These are phyloP conservation scores for Pectinophora gossypiella DNA, from an alignment of 1,140 invertebrate genomes.

Conservation along the genomic window DNA sequence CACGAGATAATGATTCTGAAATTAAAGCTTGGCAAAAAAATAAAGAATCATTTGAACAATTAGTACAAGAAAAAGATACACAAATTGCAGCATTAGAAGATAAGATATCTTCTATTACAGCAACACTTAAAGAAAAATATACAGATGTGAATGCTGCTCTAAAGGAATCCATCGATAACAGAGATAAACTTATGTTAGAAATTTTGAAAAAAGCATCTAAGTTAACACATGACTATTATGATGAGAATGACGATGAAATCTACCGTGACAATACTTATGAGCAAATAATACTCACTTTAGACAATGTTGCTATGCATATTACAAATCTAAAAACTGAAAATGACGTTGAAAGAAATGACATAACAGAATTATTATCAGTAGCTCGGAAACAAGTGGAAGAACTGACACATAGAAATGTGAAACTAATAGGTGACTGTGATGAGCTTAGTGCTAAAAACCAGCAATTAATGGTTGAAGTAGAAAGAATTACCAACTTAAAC, in stretches of 20 bases:
- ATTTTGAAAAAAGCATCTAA: background rate
- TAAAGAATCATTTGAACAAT: constrained; percentile 7
- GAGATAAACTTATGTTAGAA: background rate
- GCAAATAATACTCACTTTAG: constrained; percentile 29
- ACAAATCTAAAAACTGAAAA: constrained; percentile 16
- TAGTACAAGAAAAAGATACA: constrained; percentile 15
- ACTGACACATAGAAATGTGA: constrained; percentile 35
- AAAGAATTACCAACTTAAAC: constrained; percentile 28
- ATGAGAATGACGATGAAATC: too few species aligned
- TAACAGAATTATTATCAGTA: constrained; percentile 23
- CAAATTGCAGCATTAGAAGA: background rate
- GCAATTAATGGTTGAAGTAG: constrained; percentile 24
- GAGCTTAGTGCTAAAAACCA: constrained; percentile 29
- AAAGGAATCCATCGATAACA: background rate
- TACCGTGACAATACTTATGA: background rate
- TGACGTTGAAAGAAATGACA: constrained; percentile 10
- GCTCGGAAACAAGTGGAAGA: constrained; percentile 30
- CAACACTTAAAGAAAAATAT: background rate
- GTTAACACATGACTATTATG: background rate
- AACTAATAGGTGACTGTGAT: constrained; percentile 26
- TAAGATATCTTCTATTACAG: background rate
- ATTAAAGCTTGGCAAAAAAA: constrained; percentile 11
- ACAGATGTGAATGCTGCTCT: background rate
- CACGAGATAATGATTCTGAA: constrained; percentile 8
- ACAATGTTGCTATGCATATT: constrained; percentile 33